These are phyloP conservation scores for Subacronicta megacephala DNA, from an alignment of 2,888 invertebrate genomes.

Conservation along the genomic window DNA sequence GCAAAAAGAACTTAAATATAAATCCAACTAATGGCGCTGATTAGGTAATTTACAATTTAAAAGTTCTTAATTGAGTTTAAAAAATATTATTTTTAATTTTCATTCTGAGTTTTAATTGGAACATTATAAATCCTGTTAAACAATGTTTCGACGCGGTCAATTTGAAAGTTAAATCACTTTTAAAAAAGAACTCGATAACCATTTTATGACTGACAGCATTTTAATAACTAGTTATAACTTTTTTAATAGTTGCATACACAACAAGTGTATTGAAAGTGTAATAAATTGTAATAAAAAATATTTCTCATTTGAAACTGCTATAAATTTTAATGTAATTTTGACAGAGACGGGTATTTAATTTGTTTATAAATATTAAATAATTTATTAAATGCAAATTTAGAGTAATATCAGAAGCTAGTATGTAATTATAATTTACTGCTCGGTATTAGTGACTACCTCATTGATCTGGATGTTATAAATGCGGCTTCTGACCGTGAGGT, in stretches of 20 bases:
- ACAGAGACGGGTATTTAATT: background rate
- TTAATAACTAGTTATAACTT: slow-evolving; percentile 39
- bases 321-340: background rate
- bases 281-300: slow-evolving; percentile 2
- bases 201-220: slow-evolving; percentile 27
- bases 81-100: slow-evolving; percentile 12
- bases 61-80: slow-evolving; percentile 27
- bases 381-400: background rate
- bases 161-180: slow-evolving; percentile 46
- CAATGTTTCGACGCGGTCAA: slow-evolving; percentile 34
- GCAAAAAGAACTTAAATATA: no score
- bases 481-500: no score
- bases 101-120: slow-evolving; percentile 38
- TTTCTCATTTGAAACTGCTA: background rate
- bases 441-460: no score
- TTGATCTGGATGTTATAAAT: no score
- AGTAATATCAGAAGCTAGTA: no score
- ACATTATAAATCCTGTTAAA: slow-evolving; percentile 40
- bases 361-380: slow-evolving; percentile 3
- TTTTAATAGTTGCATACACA: slow-evolving; percentile 21
- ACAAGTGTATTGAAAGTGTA: slow-evolving; percentile 14
- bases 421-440: no score
- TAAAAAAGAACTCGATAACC: slow-evolving; percentile 12
- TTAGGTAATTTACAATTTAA: slow-evolving; percentile 3
- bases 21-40: background rate